Conservation (phyloP, 2,888 invertebrate genomes). For the Drosophila trichaetosa region DNA sequence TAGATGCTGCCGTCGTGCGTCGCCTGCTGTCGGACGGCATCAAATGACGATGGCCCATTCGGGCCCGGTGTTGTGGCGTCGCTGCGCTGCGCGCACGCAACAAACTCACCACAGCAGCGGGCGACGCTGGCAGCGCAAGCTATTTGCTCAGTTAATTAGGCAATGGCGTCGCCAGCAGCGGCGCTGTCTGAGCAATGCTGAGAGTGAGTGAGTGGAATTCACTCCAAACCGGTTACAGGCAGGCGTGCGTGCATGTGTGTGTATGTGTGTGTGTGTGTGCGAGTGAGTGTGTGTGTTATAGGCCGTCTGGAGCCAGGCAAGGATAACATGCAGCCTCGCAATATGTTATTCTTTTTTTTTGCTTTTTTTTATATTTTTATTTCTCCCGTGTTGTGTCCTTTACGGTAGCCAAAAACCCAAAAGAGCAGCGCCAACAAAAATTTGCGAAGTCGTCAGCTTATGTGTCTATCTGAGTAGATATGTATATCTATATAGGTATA, state of each 20-base stretch:
- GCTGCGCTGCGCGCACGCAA: constrained; percentile 15
- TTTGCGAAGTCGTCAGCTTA: constrained; percentile 10
- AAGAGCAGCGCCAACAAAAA: constrained; percentile 61
- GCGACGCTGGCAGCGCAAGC: constrained; percentile 38
- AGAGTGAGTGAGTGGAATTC: constrained; percentile 46
- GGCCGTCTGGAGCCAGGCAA: constrained; percentile 57
- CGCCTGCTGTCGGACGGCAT: constrained; percentile 49
- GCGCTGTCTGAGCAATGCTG: constrained; percentile 22
- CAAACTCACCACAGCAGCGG: constrained; percentile 69
- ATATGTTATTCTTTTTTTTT: constrained; percentile 11
- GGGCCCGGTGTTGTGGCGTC: constrained; percentile 6
- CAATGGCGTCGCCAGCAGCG: constrained; percentile 51
- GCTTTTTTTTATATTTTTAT: constrained; percentile 33
- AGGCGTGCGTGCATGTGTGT: background rate
- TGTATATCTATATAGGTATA: constrained; percentile 12
- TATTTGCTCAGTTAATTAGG: constrained; percentile 72
- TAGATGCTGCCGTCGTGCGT: constrained; percentile 38
- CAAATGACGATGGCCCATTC: constrained; percentile 43
- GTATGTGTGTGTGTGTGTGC: constrained; percentile 2
- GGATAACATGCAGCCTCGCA: constrained; percentile 63
- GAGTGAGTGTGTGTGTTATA: constrained; percentile 24
- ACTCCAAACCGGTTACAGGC: constrained; percentile 64
- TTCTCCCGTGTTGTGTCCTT: constrained; percentile 45
- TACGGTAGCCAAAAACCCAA: constrained; percentile 50
- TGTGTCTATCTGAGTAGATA: background rate